Base-by-base conservation (phyloP, 2,888 invertebrate species). In the Onthophagus sagittarius region DNA sequence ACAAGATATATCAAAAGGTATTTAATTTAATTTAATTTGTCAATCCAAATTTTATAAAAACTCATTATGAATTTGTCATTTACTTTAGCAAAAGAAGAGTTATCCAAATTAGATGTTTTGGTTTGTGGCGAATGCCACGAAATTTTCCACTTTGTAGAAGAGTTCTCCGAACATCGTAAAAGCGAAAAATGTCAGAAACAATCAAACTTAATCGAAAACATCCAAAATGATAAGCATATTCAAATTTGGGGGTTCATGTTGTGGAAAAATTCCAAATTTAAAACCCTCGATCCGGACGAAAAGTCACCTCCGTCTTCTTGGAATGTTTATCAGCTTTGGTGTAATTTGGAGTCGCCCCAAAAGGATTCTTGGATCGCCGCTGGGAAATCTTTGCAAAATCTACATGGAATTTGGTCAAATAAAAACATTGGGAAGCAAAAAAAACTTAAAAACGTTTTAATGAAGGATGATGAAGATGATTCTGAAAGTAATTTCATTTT, bases 181-280 rank as follows among this genome's bases (percentile, higher is more conserved):
- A 86, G 86, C 11, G 88, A 87, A 71, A 88, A 88, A 73, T 91
- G 92, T 78, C 87, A 88, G 53, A 88, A 89, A 77, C 87, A 89
- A 75, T 91, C 92, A 65, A 88, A 88, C 72, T 88, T 92, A 62
- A 88, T 90, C 79, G 91, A 86, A 70, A 85, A 83, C 73, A 86
- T 92, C 64, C 84, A 92, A 89, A 89, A 90, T 83, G 94, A 94
- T 84, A 90, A 90, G 74, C 94, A 94, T 84, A 91, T 94, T 6
- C 93, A 94, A 85, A 92, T 94, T 7, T 94, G 95, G 94, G 94
- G 93, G 62, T 95, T 94, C 82, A 86, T 93, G 3, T 83, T 95
- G 63, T 95, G 94, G 94, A 95, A 95, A 81, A 88, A 88, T 74
- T 88, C 89, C 7, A 89, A 90, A 79, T 80, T 87, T 62, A 84